Evolutionary conservation across 2,113 vertebrate species (phyloP), one percentile per base, ranked within the genome.

Genomic region (Choloepus hoffmanni): DNA sequence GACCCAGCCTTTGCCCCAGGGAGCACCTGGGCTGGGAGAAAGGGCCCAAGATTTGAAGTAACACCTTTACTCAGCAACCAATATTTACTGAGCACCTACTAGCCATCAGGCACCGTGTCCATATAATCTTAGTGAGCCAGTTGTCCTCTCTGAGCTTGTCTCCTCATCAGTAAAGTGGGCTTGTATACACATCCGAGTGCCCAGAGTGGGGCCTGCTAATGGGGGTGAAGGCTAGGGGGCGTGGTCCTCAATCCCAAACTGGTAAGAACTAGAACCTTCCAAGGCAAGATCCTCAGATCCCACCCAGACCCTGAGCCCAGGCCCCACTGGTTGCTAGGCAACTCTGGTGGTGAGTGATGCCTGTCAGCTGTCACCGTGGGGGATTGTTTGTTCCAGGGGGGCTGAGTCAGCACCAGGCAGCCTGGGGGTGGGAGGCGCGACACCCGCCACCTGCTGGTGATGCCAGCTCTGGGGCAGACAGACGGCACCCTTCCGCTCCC

Each of bases 401-500:
- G 85, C 95, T 96, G 96, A 97, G 93, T 97, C 97, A 97, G 97
- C 72, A n/a, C 95, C 96, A 96, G 95, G 97, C 96, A 95, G 96
- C 79, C 91, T 95, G 62, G 53, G 96, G 97, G 97, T 94, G 94
- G 96, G 96, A 97, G 95, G 96, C 14, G 19, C 0, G 48, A 97
- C 97, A 96, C 96, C 90, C 48, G 84, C 95, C 13, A 8, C 93
- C 89, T 96, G 89, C 95, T 92, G 93, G 48, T 73, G 67, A 73
- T 96, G 90, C 96, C 95, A 95, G 81, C 84, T 94, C 60, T 63
- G 92, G 96, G 96, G 95, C 96, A 94, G 97, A 90, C 97, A 97
- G 95, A 95, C 92, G 82, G 96, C 96, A 93, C 97, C 95, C 95
- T 96, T 96, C 97, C 63, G 33, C 84, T 96, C 94, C 94, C 96